Evolutionary conservation across 2,113 vertebrate species (phyloP), one percentile per base, ranked within the genome.

Genomic region (Coreoperca whiteheadi): DNA sequence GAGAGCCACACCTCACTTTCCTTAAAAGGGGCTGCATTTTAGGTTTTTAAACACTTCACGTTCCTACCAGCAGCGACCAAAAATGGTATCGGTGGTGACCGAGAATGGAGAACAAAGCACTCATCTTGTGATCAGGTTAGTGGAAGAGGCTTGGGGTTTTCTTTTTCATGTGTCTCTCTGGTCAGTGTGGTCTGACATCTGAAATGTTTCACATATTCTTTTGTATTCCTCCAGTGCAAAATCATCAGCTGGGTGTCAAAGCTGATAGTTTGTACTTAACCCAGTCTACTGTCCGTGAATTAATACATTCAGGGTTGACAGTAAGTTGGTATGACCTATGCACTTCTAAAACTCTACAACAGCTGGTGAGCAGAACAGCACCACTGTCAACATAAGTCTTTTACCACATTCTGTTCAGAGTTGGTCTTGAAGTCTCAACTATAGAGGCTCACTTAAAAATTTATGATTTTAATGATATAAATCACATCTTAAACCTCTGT

Each of bases 351-450:
- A 4, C 14, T 34, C 39, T 16, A 9, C 10, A 63, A 46, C 18
- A 57, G 32, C 30, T 2, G 54, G 20, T 2, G 1, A 61, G 23
- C 15, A 8, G 7, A 39, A 4, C 1, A 14, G 11, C 30, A 18
- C 12, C 32, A n/a, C 4, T 69, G 32, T 69, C 28, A 82, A 23
- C 57, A 48, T 53, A 37, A 71, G 77, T 69, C 54, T 82, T 64
- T 82, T 23, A 84, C 78, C 76, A 82, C 81, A 91, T 92, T 85
- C 88, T 92, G 86, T 77, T 54, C 8, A 39, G 7, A 41, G 41
- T 61, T 61, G 2, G 6, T 46, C 32, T 34, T 39, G 1, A 11
- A 8, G 37, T 34, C 16, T 74, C 16, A 18, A 20, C 28, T 20
- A 7, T 14, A 25, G 30, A 56, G 4, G 4, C 2, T 65, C 11